Base-by-base conservation (phyloP, 2,888 invertebrate species). In the Galeopsomyia nigrocyanea region DNA sequence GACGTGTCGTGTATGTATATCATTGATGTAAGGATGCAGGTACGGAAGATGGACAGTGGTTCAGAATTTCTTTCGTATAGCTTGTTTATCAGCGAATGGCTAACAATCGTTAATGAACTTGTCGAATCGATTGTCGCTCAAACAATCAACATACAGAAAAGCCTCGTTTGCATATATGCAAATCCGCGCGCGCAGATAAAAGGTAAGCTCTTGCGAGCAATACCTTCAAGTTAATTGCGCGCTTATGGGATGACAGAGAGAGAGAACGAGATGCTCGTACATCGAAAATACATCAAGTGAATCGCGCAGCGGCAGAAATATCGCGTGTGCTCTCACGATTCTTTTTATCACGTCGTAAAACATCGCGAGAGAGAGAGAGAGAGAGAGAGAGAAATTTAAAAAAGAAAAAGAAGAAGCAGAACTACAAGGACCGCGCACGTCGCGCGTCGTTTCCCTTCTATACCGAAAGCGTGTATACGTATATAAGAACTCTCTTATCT, bases 341-440 rank as follows among this genome's bases (percentile, higher is more conserved):
- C 10, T 58, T 49, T 66, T 66, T 66, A 66, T 66, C 66, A 50
- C 66, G 50, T 58, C 66, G 58, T 58, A 66, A 57, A 66, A 49
- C 57, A 50, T 66, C 50, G 21, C 39, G 46, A 21, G 47, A 21
- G 2, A 16, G 22, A 7, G 39, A 39, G 19, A 3, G 0, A 3
- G 49, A 49, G 22, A 47, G 46, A n/a, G 19, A 63, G 21, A 63
- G n/a, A n/a, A n/a, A n/a, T n/a, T n/a, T n/a, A 63, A 65, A 14
- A 64, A 66, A 57, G 26, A 26, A 26, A 26, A 26, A 26, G n/a
- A 56, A 39, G 65, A 47, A 46, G 5, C 3, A 26, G 26, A 39
- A 39, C 39, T 39, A 39, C 39, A 39, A 10, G 39, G 39, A 39
- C 10, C 39, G 39, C 39, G 26, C 55, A 26, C n/a, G 6, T n/a